Evolutionary conservation across 2,797 vertebrate genomes (phyloP), one percentile per base, ranked within the genome.

Genomic region (Clamator glandarius): DNA sequence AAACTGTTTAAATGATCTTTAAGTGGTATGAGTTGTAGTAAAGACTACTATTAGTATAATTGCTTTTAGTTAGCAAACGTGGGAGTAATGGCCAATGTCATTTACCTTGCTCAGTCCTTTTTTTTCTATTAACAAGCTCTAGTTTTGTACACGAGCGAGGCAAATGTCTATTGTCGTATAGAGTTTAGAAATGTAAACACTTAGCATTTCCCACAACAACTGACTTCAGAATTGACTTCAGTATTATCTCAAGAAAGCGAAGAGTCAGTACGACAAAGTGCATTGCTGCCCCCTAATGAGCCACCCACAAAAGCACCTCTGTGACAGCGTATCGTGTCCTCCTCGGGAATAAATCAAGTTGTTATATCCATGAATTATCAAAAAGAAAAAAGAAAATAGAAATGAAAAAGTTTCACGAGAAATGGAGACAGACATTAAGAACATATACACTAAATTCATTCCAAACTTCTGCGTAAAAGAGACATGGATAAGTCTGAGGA

Each of bases 271-370:
- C 81, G 72, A 87, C 55, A 96, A 97, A 98, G 97, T 89, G 44
- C 95, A 92, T 94, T 97, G 95, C 94, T 98, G 98, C 98, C 98
- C 97, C 89, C 98, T 98, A 96, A 95, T 62, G 98, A 96, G 48
- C 8, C 33, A 87, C 18, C 41, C 33, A 69, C 19, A 74, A 90
- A 74, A 42, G 36, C 62, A 52, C 61, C 75, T 31, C 19, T 36
- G 18, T 21, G 91, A 63, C 29, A 79, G 8, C 31, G 11, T 66
- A 76, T 77, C 17, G 4, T 23, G 19, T 10, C 48, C 63, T 90
- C 55, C 70, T 33, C 11, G 4, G 50, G 90, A 85, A 39, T 50
- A 82, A 73, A 4, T 14, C 39, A 88, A 77, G 36, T 64, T 48
- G n/a, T 57, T 75, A 59, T 14, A 87, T 28, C 28, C 15, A 58